Conservation (phyloP, 2,888 invertebrate genomes). For the Aphrophora alni region DNA sequence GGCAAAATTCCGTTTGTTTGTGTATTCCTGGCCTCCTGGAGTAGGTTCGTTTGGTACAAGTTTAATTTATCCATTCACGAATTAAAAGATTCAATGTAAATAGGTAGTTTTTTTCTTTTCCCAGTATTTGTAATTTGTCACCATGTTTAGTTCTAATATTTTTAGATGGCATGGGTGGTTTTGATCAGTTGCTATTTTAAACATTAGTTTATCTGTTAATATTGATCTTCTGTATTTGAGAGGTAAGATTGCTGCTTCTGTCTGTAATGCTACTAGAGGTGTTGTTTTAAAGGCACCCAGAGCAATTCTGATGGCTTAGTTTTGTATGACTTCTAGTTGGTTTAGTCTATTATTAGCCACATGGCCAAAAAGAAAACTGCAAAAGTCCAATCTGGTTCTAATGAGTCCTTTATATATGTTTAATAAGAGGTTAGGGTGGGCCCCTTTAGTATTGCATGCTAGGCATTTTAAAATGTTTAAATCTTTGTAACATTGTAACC, state of each 20-base stretch:
- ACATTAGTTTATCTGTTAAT: background rate
- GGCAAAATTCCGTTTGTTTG: too few relatives aligned
- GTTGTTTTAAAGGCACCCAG: background rate
- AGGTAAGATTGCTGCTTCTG: background rate
- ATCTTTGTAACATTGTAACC: background rate
- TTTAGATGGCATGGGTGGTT: background rate
- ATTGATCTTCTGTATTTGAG: background rate
- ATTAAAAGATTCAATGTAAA: too few relatives aligned
- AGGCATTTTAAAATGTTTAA: background rate
- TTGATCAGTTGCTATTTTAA: background rate
- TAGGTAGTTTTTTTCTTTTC: too few relatives aligned
- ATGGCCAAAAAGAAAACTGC: background rate
- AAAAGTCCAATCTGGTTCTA: background rate
- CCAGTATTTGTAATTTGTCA: too few relatives aligned
- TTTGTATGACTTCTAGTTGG: background rate
- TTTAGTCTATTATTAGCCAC: background rate
- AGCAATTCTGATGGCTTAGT: background rate
- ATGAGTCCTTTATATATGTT: conserved; percentile 7
- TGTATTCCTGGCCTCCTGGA: too few relatives aligned
- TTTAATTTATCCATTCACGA: too few relatives aligned
- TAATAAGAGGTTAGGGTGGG: background rate
- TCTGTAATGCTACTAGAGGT: background rate
- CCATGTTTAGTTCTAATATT: too few relatives aligned
- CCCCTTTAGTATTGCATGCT: background rate
- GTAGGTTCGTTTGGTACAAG: too few relatives aligned